A percentile compares a stretch with the other conserved stretches of the same genome.
phyloP scores from a whole-genome alignment of 2,113 vertebrate species.

The Pica pica region DNA sequence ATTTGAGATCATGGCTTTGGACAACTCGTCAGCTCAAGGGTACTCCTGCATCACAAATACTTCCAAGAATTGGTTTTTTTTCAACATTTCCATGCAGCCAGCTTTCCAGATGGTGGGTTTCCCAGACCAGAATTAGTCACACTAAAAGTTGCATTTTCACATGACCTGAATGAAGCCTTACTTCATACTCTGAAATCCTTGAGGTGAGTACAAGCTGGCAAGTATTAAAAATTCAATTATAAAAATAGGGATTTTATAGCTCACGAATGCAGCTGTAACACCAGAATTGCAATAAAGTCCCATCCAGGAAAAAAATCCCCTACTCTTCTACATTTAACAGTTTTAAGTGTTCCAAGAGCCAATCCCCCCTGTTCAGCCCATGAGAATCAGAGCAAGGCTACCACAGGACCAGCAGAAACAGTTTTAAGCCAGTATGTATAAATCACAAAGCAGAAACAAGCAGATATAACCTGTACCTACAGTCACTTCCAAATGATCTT shows the following conservation, averaged over 20 bases:
- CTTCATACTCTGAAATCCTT: background rate
- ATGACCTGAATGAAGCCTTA: background rate
- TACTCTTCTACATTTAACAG: background rate
- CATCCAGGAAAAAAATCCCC: background rate
- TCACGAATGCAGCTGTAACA: background rate
- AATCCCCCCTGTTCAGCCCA: background rate
- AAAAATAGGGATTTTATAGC: background rate
- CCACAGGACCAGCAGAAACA: background rate
- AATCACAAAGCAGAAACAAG: background rate
- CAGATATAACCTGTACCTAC: background rate
- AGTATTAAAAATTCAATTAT: background rate
- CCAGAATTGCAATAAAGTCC: background rate
- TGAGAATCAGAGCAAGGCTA: background rate
- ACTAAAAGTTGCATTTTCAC: background rate
- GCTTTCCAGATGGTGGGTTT: background rate
- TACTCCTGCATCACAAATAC: background rate
- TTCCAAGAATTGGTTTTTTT: background rate
- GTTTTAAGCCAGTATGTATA: background rate
- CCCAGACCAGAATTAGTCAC: background rate
- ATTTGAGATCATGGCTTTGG: background rate
- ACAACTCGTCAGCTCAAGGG: background rate
- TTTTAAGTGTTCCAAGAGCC: background rate
- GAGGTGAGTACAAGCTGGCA: background rate
- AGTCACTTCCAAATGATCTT: background rate
- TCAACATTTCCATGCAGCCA: background rate